A percentile compares a stretch with the other conserved stretches of the same genome.
Conservation (phyloP, 1,140 invertebrate genomes). For the Colletes gigas region DNA sequence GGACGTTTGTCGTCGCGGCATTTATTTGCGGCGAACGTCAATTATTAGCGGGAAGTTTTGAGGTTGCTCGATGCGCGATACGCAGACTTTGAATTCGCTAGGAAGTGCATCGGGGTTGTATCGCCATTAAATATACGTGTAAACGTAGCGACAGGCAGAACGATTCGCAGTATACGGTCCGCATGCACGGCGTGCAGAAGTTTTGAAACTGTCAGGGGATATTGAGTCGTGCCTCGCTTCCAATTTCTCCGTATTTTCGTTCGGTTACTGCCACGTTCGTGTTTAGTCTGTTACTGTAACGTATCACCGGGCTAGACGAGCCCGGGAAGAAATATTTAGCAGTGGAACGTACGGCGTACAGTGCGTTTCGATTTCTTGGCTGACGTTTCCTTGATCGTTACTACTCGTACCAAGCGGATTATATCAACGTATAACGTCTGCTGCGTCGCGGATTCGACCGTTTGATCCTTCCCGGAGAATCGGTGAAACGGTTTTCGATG, state of each 20-base stretch:
- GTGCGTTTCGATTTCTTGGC: slow-evolving; percentile 10
- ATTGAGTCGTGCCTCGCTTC: slow-evolving; percentile 10
- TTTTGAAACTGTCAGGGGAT: slow-evolving; percentile 8
- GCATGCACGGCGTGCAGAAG: not conserved
- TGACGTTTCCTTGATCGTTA: slow-evolving; percentile 19
- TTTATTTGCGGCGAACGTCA: slow-evolving; percentile 11
- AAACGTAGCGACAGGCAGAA: slow-evolving; percentile 45
- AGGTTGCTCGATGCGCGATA: slow-evolving; percentile 2
- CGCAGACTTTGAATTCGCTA: slow-evolving; percentile 21
- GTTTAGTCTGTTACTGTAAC: not conserved
- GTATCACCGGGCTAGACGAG: not conserved
- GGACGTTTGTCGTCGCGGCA: not conserved
- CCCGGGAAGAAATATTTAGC: not conserved
- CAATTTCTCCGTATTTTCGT: not conserved
- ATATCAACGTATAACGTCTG: not conserved
- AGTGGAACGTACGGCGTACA: not conserved
- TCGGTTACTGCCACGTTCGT: not conserved
- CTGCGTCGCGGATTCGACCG: not conserved
- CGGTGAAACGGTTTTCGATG: not conserved
- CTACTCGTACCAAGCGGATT: slow-evolving; percentile 11
- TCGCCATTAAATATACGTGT: slow-evolving; percentile 8
- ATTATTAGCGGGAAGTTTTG: slow-evolving; percentile 36
- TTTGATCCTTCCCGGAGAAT: not conserved
- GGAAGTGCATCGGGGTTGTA: not conserved
- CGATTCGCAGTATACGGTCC: slow-evolving; percentile 10